Evolutionary conservation across 2,888 invertebrate species (phyloP).

Genomic region (Acleris sparsana): DNA sequence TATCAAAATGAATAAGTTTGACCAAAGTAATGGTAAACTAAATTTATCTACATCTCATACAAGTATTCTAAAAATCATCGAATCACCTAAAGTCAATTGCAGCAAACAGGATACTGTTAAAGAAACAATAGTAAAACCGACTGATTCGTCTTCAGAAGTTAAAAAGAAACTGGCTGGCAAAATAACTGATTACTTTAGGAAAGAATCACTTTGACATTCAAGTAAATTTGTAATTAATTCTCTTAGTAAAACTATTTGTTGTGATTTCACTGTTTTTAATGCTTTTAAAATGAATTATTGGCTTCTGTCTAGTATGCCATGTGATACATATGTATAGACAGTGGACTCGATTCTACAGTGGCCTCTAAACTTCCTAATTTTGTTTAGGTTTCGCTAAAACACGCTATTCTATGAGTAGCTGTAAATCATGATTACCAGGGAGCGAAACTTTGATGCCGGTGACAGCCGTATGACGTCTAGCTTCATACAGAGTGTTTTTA

Average conservation of each 20-base stretch:
- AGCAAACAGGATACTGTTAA: constrained; percentile 38
- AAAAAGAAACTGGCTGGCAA: constrained; percentile 66
- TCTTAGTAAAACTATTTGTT: neutral
- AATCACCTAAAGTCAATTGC: constrained; percentile 25
- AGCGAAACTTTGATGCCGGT: too few relatives aligned
- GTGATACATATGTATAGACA: too few relatives aligned
- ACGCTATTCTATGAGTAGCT: too few relatives aligned
- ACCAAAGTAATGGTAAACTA: constrained; percentile 54
- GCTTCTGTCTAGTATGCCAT: too few relatives aligned
- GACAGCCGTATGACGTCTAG: too few relatives aligned
- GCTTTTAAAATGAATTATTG: too few relatives aligned
- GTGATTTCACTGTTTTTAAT: neutral
- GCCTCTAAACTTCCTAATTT: too few relatives aligned
- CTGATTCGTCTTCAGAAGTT: constrained; percentile 52
- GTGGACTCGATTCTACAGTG: too few relatives aligned
- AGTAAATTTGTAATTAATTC: too few relatives aligned
- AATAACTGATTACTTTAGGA: constrained; percentile 75
- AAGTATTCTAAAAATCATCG: constrained; percentile 12
- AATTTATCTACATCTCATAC: constrained; percentile 52
- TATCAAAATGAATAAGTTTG: constrained; percentile 59
- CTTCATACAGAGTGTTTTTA: too few relatives aligned
- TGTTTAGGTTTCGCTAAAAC: too few relatives aligned
- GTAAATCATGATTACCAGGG: too few relatives aligned
- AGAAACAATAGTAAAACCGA: constrained; percentile 43
- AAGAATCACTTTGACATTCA: constrained; percentile 54